Base-by-base conservation (phyloP, 2,888 invertebrate genomes). In the Eilema griseolum region DNA sequence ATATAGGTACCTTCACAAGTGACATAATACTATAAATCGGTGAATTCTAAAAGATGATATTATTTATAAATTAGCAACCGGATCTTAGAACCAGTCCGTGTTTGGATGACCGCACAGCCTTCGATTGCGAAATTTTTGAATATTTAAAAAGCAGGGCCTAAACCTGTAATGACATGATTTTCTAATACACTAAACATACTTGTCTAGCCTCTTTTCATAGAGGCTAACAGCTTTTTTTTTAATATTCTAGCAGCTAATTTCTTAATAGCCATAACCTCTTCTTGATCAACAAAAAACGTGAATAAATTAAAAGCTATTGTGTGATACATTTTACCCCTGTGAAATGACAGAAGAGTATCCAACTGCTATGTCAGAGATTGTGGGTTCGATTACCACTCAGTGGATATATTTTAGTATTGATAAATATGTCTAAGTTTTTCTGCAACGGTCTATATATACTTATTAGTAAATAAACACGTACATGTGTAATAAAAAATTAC, bases 11-110 rank as follows among this genome's bases (percentile, higher is more conserved):
- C 56, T 56, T 81, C 7, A 64, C 23, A 16, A 62, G 59, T 70
- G 69, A 71, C 63, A 64, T 70, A 73, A 78, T 28, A n/a, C 56
- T 26, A 72, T 78, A 81, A 75, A 77, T 74, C 71, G 77, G 10
- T 62, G 20, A 69, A 31, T 71, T 69, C 70, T 75, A 71, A 67
- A 74, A 71, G 72, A 81, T 41, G 64, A 67, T 72, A 74, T 71
- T 70, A 72, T 79, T 72, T 64, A 69, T 71, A 70, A 64, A 56
- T 70, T 68, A 37, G 60, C 59, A 82, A 66, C 82, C 82, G 82
- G 82, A 83, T 82, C 83, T 81, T 28, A 5, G 31, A 70, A 81
- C 82, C 76, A 67, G 83, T 83, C 77, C 72, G 70, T 69, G 73
- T 79, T 72, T 69, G 68, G 71, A 24, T 37, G 67, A 67, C 73